Conservation (phyloP, 2,888 invertebrate genomes). For the Scaptomyza parva region DNA sequence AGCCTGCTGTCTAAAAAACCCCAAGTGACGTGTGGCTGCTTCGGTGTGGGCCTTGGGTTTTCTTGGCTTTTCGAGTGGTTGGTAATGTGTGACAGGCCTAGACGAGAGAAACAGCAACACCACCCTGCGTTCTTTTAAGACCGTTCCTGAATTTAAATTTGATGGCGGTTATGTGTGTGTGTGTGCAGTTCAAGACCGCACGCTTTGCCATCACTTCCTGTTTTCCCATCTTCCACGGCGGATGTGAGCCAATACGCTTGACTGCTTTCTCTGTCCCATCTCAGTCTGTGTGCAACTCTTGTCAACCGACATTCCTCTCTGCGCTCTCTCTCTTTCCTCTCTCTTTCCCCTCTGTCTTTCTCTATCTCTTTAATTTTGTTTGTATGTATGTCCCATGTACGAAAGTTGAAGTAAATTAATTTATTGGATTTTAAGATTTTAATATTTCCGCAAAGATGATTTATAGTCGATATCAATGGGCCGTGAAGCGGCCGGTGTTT, state of each 20-base stretch:
- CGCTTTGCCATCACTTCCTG: slow-evolving; percentile 45
- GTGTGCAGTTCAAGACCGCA: slow-evolving; percentile 43
- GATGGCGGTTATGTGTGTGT: slow-evolving; percentile 55
- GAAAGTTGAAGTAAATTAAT: slow-evolving; percentile 80
- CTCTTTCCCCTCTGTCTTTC: slow-evolving; percentile 11
- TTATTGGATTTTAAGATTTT: slow-evolving; percentile 82
- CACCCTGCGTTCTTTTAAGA: not conserved
- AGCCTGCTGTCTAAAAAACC: slow-evolving; percentile 65
- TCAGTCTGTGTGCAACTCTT: slow-evolving; percentile 20
- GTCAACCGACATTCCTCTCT: not conserved
- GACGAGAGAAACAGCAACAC: slow-evolving; percentile 14
- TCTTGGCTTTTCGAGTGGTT: slow-evolving; percentile 59
- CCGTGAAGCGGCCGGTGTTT: slow-evolving; percentile 47
- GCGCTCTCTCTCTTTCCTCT: not conserved
- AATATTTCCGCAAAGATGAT: slow-evolving; percentile 80
- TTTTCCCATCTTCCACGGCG: slow-evolving; percentile 42
- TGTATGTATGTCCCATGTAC: slow-evolving; percentile 11
- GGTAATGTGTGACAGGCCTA: slow-evolving; percentile 76
- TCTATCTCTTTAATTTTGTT: not conserved
- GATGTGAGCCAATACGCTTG: slow-evolving; percentile 73
- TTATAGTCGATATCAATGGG: slow-evolving; percentile 71
- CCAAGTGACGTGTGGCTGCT: slow-evolving; percentile 65
- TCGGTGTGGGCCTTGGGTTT: slow-evolving; percentile 52
- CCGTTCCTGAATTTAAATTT: slow-evolving; percentile 72
- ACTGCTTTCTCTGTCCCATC: slow-evolving; percentile 60